Evolutionary conservation across 2,888 invertebrate species (phyloP), one percentile per base, ranked within the genome.

Genomic region (Hybos culiciformis): DNA sequence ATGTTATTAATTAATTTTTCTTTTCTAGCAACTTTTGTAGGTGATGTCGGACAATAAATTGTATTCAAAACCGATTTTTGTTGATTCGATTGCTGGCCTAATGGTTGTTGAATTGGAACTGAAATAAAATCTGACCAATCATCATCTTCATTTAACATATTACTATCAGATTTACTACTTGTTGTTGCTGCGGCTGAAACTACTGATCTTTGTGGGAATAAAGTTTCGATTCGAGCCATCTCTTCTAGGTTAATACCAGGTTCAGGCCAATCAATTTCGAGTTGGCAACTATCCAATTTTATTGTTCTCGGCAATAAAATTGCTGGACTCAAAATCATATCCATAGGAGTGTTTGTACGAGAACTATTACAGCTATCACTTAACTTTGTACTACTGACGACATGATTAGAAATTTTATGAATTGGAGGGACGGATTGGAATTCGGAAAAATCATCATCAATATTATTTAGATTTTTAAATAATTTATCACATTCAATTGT

Each of bases 41-140:
- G 46, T 21, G 46, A 46, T 18, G 45, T 46, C 32, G 47, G 24
- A 43, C 19, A 46, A 48, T 41, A 19, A 34, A 39, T 21, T 26
- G 8, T 37, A 46, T 20, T 46, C 43, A 8, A 26, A 14, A 42
- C 39, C 12, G 48, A 43, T 42, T 15, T 9, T 24, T 14, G 4
- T 32, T 6, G 14, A 36, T 31, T 41, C 23, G 42, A 20, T 26
- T 40, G 32, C 39, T 42, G 49, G 11, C 44, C 37, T 39, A 48
- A 43, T 20, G 49, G 46, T 46, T 52, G 36, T 46, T 53, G 44
- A 43, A 50, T 37, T 6, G 60, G 59, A 46, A 66, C 56, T 47
- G 65, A 71, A 23, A 73, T 67, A 60, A 73, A 73, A 50, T 73
- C 73, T 4, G 69, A 67, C 73, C 73, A 74, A 50, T 72, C 72